A percentile compares a stretch with the other conserved stretches of the same genome.
Evolutionary conservation across 2,113 vertebrate genomes (phyloP).

Genomic region (Anguilla japonica): DNA sequence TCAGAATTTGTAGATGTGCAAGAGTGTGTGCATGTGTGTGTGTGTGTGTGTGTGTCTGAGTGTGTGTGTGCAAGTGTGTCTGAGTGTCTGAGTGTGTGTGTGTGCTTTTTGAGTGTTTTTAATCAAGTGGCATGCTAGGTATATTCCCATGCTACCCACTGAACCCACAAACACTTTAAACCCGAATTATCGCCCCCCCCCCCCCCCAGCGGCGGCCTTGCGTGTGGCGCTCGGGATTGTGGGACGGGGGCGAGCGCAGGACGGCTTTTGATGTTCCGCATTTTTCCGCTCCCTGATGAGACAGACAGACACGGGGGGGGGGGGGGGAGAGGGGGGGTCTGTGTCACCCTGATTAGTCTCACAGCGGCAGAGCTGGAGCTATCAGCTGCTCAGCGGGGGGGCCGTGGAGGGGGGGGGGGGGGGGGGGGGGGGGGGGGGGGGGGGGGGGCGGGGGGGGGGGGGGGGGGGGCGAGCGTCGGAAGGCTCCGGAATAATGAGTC

Average conservation of each 20-base stretch:
- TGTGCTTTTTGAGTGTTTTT: neutral
- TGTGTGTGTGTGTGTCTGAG: no score
- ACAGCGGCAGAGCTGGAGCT: conserved; percentile 54
- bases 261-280: conserved; percentile 52
- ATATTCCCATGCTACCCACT: neutral
- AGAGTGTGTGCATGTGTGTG: no score
- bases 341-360: conserved; percentile 62
- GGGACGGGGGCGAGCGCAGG: neutral
- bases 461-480: neutral
- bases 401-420: conserved; percentile 25
- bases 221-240: neutral
- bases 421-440: neutral
- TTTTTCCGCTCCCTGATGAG: conserved; percentile 56
- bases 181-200: conserved; percentile 5
- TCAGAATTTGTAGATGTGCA: no score
- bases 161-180: conserved; percentile 27
- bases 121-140: neutral
- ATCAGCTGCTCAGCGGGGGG: conserved; percentile 69
- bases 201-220: conserved; percentile 5
- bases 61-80: no score
- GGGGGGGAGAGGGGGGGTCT: conserved; percentile 14
- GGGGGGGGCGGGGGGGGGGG: conserved; percentile 51
- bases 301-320: conserved; percentile 24
- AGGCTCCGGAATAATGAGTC: conserved; percentile 67
- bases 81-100: neutral